Conservation (phyloP, 1,140 invertebrate species). For the Bombus superbus region DNA sequence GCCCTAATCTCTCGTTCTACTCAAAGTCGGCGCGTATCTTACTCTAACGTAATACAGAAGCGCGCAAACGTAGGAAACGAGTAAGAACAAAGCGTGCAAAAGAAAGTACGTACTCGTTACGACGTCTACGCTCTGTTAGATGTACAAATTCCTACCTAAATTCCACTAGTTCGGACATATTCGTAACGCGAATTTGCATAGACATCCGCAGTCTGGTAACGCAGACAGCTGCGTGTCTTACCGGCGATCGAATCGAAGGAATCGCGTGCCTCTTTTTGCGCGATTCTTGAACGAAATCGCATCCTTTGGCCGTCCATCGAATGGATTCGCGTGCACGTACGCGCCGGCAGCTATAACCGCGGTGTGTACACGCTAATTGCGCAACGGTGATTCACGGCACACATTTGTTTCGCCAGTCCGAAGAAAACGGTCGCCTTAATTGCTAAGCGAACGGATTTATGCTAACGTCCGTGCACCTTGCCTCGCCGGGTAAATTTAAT, state of each 20-base stretch:
- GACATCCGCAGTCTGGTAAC: background rate
- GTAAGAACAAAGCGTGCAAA: background rate
- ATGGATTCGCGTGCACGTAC: background rate
- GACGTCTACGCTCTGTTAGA: too few relatives aligned
- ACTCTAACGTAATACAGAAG: too few relatives aligned
- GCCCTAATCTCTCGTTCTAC: too few relatives aligned
- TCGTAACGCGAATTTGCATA: background rate
- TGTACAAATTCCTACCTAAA: background rate
- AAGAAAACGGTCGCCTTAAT: conserved; percentile 63
- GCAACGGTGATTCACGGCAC: conserved; percentile 57
- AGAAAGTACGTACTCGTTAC: background rate
- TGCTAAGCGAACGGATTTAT: conserved; percentile 66
- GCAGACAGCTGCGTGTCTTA: background rate
- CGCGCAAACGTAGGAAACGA: background rate
- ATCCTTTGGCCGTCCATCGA: conserved; percentile 25
- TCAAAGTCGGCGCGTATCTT: background rate
- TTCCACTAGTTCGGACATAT: background rate
- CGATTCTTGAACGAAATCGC: background rate
- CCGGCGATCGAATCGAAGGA: background rate
- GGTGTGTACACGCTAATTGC: conserved; percentile 45
- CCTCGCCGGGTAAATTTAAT: conserved; percentile 59
- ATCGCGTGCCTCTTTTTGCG: background rate
- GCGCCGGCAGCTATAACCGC: background rate
- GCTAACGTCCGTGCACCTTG: conserved; percentile 51
- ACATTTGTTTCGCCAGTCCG: conserved; percentile 46